Conservation (phyloP, 2,888 invertebrate genomes). For the Bugula neritina region DNA sequence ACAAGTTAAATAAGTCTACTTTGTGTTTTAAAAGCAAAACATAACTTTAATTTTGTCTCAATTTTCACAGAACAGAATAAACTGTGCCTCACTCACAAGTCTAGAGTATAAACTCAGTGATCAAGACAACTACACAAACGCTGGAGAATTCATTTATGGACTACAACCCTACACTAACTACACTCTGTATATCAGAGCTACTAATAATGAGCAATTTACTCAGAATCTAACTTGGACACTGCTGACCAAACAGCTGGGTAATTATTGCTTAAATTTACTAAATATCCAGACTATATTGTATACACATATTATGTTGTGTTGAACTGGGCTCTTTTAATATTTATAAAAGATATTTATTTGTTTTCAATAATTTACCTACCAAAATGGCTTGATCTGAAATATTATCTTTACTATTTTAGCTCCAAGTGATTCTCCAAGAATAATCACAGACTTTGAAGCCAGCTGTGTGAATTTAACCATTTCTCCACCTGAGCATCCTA, state of each 20-base stretch:
- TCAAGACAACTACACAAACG: neutral
- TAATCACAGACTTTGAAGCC: neutral
- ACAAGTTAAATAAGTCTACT: too few species aligned
- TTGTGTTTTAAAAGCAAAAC: too few species aligned
- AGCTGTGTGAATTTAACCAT: neutral
- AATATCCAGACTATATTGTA: too few species aligned
- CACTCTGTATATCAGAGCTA: neutral
- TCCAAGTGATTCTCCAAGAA: neutral
- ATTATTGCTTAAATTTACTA: too few species aligned
- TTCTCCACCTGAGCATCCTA: neutral
- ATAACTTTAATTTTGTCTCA: too few species aligned
- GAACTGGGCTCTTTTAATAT: too few species aligned
- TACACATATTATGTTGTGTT: too few species aligned
- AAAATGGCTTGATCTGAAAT: too few species aligned
- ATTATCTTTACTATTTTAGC: neutral
- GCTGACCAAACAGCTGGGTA: neutral
- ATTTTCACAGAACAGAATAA: too few species aligned
- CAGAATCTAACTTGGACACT: neutral
- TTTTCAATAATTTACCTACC: too few species aligned
- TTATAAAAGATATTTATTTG: too few species aligned
- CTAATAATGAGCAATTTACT: neutral
- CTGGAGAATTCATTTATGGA: neutral
- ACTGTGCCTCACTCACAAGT: neutral
- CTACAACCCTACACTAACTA: neutral
- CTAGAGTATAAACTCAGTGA: neutral